Percentiles rank a stretch among this genome's conserved stretches.
phyloP scores from a whole-genome alignment of 2,113 vertebrate genomes.

The Ptychochromis oligacanthus region DNA sequence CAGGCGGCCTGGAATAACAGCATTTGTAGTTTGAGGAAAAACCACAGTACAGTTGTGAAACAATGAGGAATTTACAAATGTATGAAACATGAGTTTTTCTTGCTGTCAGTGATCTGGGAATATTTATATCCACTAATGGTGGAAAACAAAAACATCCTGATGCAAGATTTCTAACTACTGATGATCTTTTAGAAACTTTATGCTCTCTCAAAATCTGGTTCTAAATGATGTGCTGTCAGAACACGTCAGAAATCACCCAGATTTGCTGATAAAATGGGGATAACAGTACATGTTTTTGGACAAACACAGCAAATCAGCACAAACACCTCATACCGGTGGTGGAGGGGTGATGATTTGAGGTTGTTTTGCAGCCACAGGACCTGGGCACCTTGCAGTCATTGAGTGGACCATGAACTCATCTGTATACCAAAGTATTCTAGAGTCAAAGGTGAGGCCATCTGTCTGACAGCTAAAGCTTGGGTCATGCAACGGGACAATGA shows the following conservation, averaged over 20 bases:
- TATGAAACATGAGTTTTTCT: background rate
- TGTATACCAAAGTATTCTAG: background rate
- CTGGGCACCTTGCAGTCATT: background rate
- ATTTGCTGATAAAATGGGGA: no score
- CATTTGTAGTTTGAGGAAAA: background rate
- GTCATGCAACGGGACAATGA: background rate
- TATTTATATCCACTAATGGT: background rate
- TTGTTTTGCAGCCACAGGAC: no score
- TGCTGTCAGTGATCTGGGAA: background rate
- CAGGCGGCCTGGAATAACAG: constrained; percentile 82
- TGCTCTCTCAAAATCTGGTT: no score
- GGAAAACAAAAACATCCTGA: no score
- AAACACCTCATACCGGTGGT: no score
- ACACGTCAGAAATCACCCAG: no score
- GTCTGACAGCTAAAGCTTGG: background rate
- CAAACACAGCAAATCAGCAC: no score
- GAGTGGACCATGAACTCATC: background rate
- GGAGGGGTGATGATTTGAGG: no score
- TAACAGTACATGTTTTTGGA: no score
- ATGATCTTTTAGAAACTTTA: no score
- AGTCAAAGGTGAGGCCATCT: background rate
- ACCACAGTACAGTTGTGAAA: background rate
- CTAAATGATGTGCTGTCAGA: no score
- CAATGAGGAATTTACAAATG: background rate
- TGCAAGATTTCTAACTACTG: no score